Base-by-base conservation (phyloP, 2,888 invertebrate genomes). In the Calameuta filiformis region DNA sequence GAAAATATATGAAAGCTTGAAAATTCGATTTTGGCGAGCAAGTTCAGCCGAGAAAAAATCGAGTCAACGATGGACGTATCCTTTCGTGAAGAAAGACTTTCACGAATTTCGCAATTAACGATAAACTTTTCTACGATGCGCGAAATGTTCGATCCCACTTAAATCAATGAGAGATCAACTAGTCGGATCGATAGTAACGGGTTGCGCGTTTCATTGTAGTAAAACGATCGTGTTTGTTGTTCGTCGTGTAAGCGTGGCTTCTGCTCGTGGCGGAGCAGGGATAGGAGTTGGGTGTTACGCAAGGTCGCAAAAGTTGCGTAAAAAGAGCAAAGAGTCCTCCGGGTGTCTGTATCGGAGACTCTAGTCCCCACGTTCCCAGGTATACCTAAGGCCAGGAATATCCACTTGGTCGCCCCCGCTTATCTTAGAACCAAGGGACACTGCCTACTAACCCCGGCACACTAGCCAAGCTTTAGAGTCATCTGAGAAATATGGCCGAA, bases 401-500 rank as follows among this genome's bases (percentile, higher is more conserved):
- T 85, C 83, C 79, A 76, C 76, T 75, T 77, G 77, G 75, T 80
- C 85, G 82, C 85, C 85, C 80, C 84, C 83, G 81, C 82, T 75
- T 23, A 35, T 69, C 75, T 75, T 31, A 77, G 83, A 82, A 84
- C 83, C 83, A 80, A 82, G 83, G 81, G 82, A 84, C 81, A 80
- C 83, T 83, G 71, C 31, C 80, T 69, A 80, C 81, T 78, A 84
- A 85, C 82, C 83, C 85, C 84, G 84, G 81, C 83, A 83, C 86
- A 83, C 81, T 81, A 82, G 83, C 85, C 83, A 85, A 85, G 79
- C 80, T 81, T 80, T 1, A 69, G 79, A 84, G 81, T 85, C 83
- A 85, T 84, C 79, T 83, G 83, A 87, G 84, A 87, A 85, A 86
- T 87, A 86, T 85, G 83, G 82, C 82, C 82, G 86, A 85, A 86